Evolutionary conservation across 2,113 vertebrate species (phyloP), one percentile per base, ranked within the genome.

Genomic region (Anarhynchus alexandrinus): DNA sequence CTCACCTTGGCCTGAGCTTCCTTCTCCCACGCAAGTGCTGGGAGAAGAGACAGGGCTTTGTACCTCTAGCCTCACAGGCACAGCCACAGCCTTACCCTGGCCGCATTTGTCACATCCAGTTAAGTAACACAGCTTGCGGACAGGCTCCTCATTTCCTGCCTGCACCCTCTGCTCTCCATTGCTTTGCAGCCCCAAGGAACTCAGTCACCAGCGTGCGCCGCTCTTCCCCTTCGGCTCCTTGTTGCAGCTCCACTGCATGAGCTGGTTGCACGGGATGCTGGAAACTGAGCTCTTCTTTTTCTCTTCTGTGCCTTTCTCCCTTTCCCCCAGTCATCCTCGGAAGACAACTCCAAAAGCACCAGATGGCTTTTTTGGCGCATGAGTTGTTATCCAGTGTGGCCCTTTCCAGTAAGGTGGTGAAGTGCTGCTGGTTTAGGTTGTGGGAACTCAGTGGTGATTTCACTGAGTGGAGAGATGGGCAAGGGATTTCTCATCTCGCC

Each of bases 191-290:
- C 43, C 38, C 4, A 3, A 36, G n/a, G 43, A 90, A 23, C 49
- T 58, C 54, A 15, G 22, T 40, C 77, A 71, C 10, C 34, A 71
- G 57, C 0, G 2, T 34, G 18, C 6, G 2, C 17, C 0, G 0
- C 19, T 62, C 21, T 76, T 12, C 11, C 49, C 49, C 49, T 49
- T 49, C 1, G 1, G n/a, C 38, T 17, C 36, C n/a, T 51, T 27
- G 5, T 26, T 77, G 82, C 64, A 55, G 27, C 34, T 86, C 34
- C 71, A 30, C 61, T 42, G 32, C 12, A 19, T 6, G 16, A 77
- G 25, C 78, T 59, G 45, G 23, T 22, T 65, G n/a, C 54, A 59
- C 3, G 2, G 67, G 38, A 10, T 55, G 15, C 72, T 49, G 82
- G 64, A 81, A 84, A 17, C 15, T 9, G 52, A 42, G 38, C 23